These are phyloP conservation scores for Amphipoea lucens DNA, from an alignment of 2,888 invertebrate genomes.

Conservation along the genomic window DNA sequence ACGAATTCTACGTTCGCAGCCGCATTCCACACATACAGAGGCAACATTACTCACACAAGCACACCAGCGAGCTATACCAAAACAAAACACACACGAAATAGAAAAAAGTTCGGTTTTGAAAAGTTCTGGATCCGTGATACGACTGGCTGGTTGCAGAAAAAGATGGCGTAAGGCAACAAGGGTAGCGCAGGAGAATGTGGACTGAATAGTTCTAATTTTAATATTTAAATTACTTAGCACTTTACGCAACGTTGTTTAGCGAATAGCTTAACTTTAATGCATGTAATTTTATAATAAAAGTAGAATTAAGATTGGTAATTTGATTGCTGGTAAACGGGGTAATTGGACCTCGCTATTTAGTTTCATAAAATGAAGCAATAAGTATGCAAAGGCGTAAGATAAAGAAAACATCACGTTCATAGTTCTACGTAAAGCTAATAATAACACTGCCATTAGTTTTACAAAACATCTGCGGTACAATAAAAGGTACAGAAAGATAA, in stretches of 20 bases:
- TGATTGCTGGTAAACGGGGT: constrained; percentile 20
- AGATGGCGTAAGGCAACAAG: constrained; percentile 7
- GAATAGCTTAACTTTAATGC: constrained; percentile 8
- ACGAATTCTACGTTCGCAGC: constrained; percentile 72
- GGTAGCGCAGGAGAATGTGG: not conserved
- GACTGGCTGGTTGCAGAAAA: constrained; percentile 25
- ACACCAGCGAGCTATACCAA: constrained; percentile 14
- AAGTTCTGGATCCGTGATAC: constrained; percentile 1
- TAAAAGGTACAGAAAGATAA: constrained; percentile 65
- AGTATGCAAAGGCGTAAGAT: not conserved
- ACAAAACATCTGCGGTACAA: constrained; percentile 34
- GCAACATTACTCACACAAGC: constrained; percentile 52
- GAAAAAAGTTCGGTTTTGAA: constrained; percentile 8
- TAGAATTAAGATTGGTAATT: constrained; percentile 26
- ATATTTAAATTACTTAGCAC: constrained; percentile 17
- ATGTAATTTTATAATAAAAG: constrained; percentile 33
- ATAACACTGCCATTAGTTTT: constrained; percentile 21
- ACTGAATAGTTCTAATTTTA: constrained; percentile 29
- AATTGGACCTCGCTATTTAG: not conserved
- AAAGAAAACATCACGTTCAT: not conserved
- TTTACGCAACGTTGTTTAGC: constrained; percentile 14
- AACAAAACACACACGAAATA: constrained; percentile 8
- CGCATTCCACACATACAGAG: constrained; percentile 73
- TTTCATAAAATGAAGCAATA: constrained; percentile 10
- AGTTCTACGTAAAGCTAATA: constrained; percentile 24